Percentiles rank a stretch among this genome's conserved stretches.
phyloP scores from a whole-genome alignment of 2,797 vertebrate genomes.

The Aotus griseimembra region DNA sequence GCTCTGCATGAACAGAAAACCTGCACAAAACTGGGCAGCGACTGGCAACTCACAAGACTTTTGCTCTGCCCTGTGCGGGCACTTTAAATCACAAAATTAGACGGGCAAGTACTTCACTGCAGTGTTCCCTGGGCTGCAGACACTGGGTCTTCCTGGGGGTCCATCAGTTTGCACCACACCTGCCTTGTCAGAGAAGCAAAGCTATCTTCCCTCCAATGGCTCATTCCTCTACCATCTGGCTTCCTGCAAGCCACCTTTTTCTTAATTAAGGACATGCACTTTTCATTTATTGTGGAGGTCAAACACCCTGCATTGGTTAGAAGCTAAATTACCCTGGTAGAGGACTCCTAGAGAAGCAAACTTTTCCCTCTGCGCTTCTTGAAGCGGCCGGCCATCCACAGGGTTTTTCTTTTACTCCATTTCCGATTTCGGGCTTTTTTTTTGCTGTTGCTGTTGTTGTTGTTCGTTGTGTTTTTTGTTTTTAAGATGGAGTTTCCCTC shows the following conservation, averaged over 20 bases:
- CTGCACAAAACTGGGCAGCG: rapidly evolving
- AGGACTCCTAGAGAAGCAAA: neutral
- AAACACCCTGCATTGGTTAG: neutral
- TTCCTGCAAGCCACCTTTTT: neutral
- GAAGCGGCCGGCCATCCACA: neutral
- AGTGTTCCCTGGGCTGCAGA: neutral
- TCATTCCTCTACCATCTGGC: no score
- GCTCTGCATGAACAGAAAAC: neutral
- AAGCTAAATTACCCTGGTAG: neutral
- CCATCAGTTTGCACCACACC: neutral
- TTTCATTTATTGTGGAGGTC: neutral
- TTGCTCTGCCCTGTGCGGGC: neutral
- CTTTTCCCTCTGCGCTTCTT: no score
- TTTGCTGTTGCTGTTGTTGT: no score
- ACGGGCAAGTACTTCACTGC: no score
- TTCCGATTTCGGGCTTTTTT: neutral
- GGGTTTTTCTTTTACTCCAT: neutral
- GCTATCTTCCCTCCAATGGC: neutral
- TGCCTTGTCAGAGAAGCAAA: neutral
- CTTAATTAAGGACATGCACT: neutral
- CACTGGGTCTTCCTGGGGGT: neutral
- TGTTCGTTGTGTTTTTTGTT: neutral
- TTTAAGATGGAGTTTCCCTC: neutral
- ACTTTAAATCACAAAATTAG: neutral
- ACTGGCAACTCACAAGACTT: neutral